A percentile compares a stretch with the other conserved stretches of the same genome.
Evolutionary conservation across 2,888 invertebrate genomes (phyloP).

Genomic region (Escarpia spicata): DNA sequence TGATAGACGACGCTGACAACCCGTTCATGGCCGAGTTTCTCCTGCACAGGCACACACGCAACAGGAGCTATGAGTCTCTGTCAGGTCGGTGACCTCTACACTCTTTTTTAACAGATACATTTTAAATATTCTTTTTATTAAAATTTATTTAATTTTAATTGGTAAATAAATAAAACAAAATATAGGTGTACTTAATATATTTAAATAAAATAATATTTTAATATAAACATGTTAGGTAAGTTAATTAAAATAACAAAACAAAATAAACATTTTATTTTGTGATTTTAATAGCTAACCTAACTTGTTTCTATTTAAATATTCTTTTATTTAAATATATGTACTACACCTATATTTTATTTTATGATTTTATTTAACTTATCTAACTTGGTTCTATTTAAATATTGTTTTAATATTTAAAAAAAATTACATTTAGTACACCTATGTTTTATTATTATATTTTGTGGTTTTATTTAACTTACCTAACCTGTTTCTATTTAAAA

Average conservation of each 20-base stretch:
- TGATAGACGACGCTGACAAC: slow-evolving; percentile 6
- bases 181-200: too few species aligned
- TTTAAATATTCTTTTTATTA: not conserved
- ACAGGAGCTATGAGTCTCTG: slow-evolving; percentile 28
- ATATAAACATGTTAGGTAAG: too few species aligned
- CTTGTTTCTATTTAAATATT: slow-evolving; percentile 8
- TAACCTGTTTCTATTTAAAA: not conserved
- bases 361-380: too few species aligned
- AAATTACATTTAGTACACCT: too few species aligned
- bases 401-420: too few species aligned
- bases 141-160: too few species aligned
- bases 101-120: not conserved
- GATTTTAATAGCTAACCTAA: not conserved
- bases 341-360: too few species aligned
- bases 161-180: too few species aligned
- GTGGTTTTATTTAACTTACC: not conserved
- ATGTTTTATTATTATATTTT: not conserved
- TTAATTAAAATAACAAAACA: too few species aligned
- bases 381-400: too few species aligned
- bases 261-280: not conserved
- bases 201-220: too few species aligned
- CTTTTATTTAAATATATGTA: not conserved
- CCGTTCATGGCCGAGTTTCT: slow-evolving; percentile 33
- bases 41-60: slow-evolving; percentile 30
- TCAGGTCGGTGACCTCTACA: slow-evolving; percentile 27